Percentiles rank a stretch among this genome's conserved stretches.
These are phyloP conservation scores for Lobophora halterata DNA, from an alignment of 2,888 invertebrate species.

Conservation along the genomic window DNA sequence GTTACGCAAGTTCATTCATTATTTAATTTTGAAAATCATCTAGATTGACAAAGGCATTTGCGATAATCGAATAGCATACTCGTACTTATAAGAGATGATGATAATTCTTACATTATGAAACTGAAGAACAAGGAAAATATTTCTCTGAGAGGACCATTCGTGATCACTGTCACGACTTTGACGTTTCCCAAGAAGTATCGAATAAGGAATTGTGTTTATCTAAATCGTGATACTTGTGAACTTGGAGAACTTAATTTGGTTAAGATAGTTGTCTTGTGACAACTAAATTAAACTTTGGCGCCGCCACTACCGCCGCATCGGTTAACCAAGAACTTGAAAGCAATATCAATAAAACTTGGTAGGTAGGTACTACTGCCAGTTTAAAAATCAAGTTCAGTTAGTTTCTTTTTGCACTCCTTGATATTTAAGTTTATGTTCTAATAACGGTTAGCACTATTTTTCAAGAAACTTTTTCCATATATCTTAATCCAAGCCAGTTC, in stretches of 20 bases:
- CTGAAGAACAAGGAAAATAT: slow-evolving; percentile 28
- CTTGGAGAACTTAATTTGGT: slow-evolving; percentile 12
- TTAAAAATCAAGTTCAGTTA: no score
- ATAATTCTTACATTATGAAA: background rate
- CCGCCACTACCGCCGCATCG: no score
- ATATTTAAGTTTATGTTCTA: slow-evolving; percentile 3
- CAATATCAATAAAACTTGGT: no score
- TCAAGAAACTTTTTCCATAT: slow-evolving; percentile 10
- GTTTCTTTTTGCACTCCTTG: no score
- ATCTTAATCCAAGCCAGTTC: slow-evolving; percentile 11
- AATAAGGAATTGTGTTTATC: slow-evolving; percentile 34
- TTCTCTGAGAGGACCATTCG: slow-evolving; percentile 36
- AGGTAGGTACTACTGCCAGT: no score
- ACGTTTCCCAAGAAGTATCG: slow-evolving; percentile 35
- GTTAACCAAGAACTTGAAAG: no score
- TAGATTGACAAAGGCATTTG: no score
- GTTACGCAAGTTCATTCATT: background rate
- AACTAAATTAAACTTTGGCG: slow-evolving; percentile 1
- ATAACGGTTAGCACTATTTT: slow-evolving; percentile 1
- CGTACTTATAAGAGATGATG: no score
- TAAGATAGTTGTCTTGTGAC: slow-evolving; percentile 5
- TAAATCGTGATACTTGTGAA: slow-evolving; percentile 17
- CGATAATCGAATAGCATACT: no score
- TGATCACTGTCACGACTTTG: slow-evolving; percentile 49
- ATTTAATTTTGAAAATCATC: background rate